Percentiles rank a stretch among this genome's conserved stretches.
Conservation (phyloP, 2,113 vertebrate genomes). For the Callaeas wilsoni region DNA sequence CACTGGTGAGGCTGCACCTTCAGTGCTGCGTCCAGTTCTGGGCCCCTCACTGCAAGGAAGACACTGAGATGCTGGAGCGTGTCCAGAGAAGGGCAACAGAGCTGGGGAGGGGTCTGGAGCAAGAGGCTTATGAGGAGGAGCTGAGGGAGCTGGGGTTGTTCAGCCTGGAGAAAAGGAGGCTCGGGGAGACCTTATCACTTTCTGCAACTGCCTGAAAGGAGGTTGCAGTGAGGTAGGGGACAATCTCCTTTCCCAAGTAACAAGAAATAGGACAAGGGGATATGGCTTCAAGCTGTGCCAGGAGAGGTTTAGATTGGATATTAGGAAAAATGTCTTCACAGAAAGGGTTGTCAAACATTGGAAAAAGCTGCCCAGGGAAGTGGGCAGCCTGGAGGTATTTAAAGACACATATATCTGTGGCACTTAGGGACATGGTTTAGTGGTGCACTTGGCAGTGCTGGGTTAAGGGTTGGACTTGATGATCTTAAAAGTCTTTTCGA, state of each 20-base stretch:
- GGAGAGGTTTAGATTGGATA: not conserved
- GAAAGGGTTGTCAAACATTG: not conserved
- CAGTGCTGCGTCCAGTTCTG: not conserved
- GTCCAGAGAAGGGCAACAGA: rapidly evolving
- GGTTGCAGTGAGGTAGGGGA: rapidly evolving
- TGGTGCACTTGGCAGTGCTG: not conserved
- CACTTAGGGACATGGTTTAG: not conserved
- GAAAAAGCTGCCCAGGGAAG: not conserved
- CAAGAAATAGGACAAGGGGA: not conserved
- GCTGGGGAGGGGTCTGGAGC: not conserved
- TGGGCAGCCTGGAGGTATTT: not conserved
- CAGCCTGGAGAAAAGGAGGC: not conserved
- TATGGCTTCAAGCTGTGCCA: not conserved
- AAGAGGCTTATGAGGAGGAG: not conserved
- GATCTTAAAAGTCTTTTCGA: not conserved
- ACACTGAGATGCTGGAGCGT: rapidly evolving
- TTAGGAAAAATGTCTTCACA: not conserved
- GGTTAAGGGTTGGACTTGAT: not conserved
- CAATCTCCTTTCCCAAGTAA: not conserved
- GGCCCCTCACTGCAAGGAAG: not conserved
- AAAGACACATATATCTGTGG: not conserved
- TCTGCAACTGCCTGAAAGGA: not conserved
- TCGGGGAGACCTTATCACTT: not conserved
- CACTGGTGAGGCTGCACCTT: not conserved
- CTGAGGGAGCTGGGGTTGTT: not conserved